A percentile compares a stretch with the other conserved stretches of the same genome.
Conservation (phyloP, 2,797 vertebrate genomes). For the Lagorchestes hirsutus region DNA sequence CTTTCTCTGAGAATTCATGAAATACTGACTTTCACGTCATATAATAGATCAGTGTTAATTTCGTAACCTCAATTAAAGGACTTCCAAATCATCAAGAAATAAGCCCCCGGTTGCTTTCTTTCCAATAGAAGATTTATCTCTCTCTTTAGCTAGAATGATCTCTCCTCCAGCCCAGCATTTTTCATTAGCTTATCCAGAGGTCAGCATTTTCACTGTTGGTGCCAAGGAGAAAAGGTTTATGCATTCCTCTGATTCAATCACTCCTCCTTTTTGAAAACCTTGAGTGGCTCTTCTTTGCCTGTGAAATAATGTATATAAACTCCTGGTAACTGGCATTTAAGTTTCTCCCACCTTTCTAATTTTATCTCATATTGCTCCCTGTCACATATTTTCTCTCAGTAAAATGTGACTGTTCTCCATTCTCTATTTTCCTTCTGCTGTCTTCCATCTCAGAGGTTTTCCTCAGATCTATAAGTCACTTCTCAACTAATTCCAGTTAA, state of each 20-base stretch:
- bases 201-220: slow-evolving; percentile 15
- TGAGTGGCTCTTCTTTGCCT: not conserved
- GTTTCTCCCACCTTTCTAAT: not conserved
- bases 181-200: not conserved
- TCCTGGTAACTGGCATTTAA: not conserved
- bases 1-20: not conserved
- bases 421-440: not conserved
- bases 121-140: not conserved
- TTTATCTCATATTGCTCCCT: not conserved
- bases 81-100: not conserved
- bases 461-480: not conserved
- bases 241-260: not conserved
- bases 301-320: not conserved
- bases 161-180: not conserved
- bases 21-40: not conserved
- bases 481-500: not conserved
- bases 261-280: not conserved
- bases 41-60: not conserved
- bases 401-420: not conserved
- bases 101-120: not conserved
- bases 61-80: not conserved
- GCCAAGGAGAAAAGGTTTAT: not conserved
- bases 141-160: not conserved
- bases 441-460: not conserved
- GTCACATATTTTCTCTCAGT: not conserved